phyloP scores from a whole-genome alignment of 2,113 vertebrate genomes.

The Platycercus adscitus region DNA sequence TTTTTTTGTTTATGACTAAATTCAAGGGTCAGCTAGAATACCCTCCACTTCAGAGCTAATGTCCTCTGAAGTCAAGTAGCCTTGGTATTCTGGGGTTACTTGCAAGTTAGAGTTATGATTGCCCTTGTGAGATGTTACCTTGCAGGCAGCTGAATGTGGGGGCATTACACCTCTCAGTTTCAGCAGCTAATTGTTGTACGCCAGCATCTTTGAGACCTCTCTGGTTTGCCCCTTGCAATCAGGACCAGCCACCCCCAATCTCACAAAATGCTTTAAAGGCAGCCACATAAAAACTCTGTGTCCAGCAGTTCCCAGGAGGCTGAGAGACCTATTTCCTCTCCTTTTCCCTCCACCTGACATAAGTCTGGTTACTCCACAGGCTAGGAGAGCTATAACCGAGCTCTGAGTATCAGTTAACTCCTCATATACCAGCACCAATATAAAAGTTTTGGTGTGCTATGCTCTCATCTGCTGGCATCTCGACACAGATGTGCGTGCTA shows the following conservation, averaged over 20 bases:
- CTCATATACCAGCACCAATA: rapidly evolving
- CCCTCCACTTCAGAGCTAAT: background rate
- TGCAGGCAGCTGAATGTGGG: background rate
- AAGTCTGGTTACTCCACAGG: background rate
- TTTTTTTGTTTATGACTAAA: background rate
- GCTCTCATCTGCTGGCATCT: background rate
- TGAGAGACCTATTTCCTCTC: background rate
- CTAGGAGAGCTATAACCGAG: background rate
- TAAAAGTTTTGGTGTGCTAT: background rate
- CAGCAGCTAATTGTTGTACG: background rate
- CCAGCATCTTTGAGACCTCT: background rate
- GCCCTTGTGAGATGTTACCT: background rate
- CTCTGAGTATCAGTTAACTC: background rate
- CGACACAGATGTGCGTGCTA: background rate
- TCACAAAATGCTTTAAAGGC: background rate
- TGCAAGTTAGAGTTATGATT: background rate
- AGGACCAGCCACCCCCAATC: background rate
- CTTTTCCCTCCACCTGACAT: background rate
- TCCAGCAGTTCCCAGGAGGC: background rate
- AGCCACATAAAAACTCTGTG: background rate
- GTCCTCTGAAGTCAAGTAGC: background rate
- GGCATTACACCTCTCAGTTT: background rate
- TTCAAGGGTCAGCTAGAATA: background rate
- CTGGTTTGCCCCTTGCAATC: background rate
- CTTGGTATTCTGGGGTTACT: background rate